Evolutionary conservation across 1,140 invertebrate species (phyloP), one percentile per base, ranked within the genome.

Genomic region (Asbolus verrucosus): DNA sequence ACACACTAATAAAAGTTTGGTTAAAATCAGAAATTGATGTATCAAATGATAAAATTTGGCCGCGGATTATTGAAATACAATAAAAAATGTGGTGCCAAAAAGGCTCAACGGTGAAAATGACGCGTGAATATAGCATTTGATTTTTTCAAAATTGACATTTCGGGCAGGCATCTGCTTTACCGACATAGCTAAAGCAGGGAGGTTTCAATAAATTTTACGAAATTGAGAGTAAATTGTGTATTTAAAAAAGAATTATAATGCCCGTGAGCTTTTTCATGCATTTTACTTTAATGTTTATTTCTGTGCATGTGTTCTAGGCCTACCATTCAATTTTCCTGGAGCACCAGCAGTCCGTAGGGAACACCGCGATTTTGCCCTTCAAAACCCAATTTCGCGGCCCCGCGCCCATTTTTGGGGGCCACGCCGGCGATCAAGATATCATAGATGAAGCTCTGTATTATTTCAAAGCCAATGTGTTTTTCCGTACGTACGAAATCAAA

Each of bases 401-500:
- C 15, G 46, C 46, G 9, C 46, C 46, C 19, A 14, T 21, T 30
- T 54, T 54, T 27, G 70, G 76, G 0, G 72, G 96, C 2, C 91
- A 92, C 33, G 84, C 83, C 9, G 78, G 82, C 60, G 90, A 94
- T 18, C 85, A 89, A 72, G 98, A 99, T 83, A 95, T 99, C 73
- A 95, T 99, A 73, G 98, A 99, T 85, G 98, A 99, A 87, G 93
- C 97, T 19, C 84, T 99, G 6, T 94, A 93, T 79, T 99, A 91
- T 81, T 99, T 99, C 82, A 98, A 98, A 86, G 96, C 98, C 1
- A 99, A 99, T 85, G 97, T 99, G 4, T 99, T 99, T 82, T 99
- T 99, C 81, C 90, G 96, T 74, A 98, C 96, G 38, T 99, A 98
- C 83, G 97, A 99, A 85, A 97, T 99, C 65, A 98, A 98, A 88